Evolutionary conservation across 2,888 invertebrate genomes (phyloP).

Genomic region (Keiferia lycopersicella): DNA sequence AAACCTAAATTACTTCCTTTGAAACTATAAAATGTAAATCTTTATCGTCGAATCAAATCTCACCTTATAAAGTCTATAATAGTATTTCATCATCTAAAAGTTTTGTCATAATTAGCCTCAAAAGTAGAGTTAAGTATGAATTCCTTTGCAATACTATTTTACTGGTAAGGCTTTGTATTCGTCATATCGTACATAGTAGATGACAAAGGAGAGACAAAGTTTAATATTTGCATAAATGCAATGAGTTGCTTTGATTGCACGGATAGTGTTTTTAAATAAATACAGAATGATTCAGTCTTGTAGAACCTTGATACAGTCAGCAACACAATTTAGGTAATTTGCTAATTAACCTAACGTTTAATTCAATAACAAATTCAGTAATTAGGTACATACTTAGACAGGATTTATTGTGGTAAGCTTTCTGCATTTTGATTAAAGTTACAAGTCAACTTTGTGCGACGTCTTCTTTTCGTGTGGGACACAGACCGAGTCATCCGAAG

Average conservation of each 20-base stretch:
- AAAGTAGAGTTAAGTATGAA: background rate
- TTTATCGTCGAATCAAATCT: no score
- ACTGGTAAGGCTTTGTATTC: background rate
- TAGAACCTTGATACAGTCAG: background rate
- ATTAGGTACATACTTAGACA: no score
- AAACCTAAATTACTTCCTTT: no score
- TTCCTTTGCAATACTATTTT: background rate
- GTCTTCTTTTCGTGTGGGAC: no score
- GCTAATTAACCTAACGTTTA: background rate
- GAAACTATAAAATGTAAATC: no score
- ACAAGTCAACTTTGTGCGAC: no score
- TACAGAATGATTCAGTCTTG: slow-evolving; percentile 9
- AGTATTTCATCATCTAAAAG: no score
- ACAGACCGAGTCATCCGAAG: no score
- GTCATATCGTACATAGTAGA: background rate
- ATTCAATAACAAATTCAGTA: background rate
- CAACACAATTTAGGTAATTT: background rate
- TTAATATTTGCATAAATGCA: slow-evolving; percentile 14
- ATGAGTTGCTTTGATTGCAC: background rate
- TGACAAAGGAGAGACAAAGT: slow-evolving; percentile 23
- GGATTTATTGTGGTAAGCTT: no score
- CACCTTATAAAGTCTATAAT: no score
- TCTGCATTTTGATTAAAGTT: no score
- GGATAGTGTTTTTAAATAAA: slow-evolving; percentile 8
- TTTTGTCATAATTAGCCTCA: no score